phyloP scores from a whole-genome alignment of 2,888 invertebrate genomes.

The Lampropteryx suffumata region DNA sequence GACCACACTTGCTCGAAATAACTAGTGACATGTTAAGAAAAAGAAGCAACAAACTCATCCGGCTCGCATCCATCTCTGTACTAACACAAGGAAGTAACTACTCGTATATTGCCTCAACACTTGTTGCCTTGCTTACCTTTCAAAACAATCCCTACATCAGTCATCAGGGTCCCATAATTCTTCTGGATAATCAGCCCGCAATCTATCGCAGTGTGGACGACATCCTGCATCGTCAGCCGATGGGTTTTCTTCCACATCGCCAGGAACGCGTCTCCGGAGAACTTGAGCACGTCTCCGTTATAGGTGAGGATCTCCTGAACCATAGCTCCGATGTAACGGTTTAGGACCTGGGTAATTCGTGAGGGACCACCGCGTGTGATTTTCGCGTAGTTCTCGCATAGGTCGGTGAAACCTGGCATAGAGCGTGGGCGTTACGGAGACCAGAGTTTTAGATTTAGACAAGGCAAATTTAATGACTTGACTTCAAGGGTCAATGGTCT shows the following conservation, averaged over 20 bases:
- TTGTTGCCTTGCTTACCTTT: slow-evolving; percentile 82
- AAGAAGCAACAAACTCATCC: no score
- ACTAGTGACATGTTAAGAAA: no score
- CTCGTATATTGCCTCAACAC: no score
- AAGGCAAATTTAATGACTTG: no score
- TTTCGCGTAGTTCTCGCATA: slow-evolving; percentile 86
- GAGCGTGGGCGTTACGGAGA: no score
- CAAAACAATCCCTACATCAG: slow-evolving; percentile 84
- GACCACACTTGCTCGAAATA: no score
- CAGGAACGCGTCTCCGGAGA: slow-evolving; percentile 86
- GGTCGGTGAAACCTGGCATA: slow-evolving; percentile 86
- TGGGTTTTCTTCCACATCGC: slow-evolving; percentile 85
- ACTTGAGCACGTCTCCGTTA: slow-evolving; percentile 86
- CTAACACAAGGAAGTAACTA: no score
- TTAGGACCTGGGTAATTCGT: slow-evolving; percentile 86
- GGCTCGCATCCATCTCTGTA: no score
- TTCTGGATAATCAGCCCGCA: slow-evolving; percentile 86
- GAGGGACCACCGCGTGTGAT: slow-evolving; percentile 87
- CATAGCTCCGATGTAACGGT: slow-evolving; percentile 88
- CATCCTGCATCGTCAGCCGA: slow-evolving; percentile 80
- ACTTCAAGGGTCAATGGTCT: no score
- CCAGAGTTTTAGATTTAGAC: no score
- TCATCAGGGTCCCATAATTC: slow-evolving; percentile 83
- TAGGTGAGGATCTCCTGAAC: slow-evolving; percentile 86
- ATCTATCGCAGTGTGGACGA: slow-evolving; percentile 85